phyloP scores from a whole-genome alignment of 2,888 invertebrate genomes.

The Unio delphinus region DNA sequence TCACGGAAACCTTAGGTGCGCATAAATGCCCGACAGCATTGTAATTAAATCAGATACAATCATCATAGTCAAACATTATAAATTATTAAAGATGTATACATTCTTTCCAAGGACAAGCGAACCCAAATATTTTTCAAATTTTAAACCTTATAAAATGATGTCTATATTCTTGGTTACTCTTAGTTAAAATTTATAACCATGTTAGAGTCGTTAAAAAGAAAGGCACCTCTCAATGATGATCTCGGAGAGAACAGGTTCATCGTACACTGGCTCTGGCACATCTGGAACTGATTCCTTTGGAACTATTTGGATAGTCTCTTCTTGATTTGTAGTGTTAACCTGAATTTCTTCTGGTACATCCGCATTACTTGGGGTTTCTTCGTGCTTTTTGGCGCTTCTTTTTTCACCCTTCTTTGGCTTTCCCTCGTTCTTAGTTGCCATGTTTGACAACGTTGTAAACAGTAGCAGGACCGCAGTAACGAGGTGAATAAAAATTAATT shows the following conservation, averaged over 20 bases:
- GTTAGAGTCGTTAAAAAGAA: neutral
- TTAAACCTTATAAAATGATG: neutral
- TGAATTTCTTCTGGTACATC: constrained; percentile 29
- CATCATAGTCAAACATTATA: too few species aligned
- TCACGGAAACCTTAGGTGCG: too few species aligned
- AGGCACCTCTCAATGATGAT: constrained; percentile 65
- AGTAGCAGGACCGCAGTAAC: constrained; percentile 33
- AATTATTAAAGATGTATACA: too few species aligned
- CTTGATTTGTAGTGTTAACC: constrained; percentile 15
- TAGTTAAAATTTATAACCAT: neutral
- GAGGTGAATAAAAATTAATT: too few species aligned
- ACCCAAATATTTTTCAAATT: neutral
- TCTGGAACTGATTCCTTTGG: constrained; percentile 50
- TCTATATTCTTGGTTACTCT: neutral
- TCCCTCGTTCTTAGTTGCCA: constrained; percentile 58
- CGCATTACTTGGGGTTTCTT: constrained; percentile 46
- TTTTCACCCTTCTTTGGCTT: constrained; percentile 56
- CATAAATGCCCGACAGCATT: too few species aligned
- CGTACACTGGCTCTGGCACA: constrained; percentile 61
- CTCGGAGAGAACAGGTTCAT: constrained; percentile 66
- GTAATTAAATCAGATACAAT: too few species aligned
- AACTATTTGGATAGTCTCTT: constrained; percentile 26
- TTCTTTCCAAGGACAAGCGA: too few species aligned
- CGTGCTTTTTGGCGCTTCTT: constrained; percentile 55
- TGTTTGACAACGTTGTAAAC: constrained; percentile 48